Evolutionary conservation across 92 coral and sea anemone species (phyloP), one percentile per base, ranked within the genome.

Genomic region (Umimayanthus chanpuru): DNA sequence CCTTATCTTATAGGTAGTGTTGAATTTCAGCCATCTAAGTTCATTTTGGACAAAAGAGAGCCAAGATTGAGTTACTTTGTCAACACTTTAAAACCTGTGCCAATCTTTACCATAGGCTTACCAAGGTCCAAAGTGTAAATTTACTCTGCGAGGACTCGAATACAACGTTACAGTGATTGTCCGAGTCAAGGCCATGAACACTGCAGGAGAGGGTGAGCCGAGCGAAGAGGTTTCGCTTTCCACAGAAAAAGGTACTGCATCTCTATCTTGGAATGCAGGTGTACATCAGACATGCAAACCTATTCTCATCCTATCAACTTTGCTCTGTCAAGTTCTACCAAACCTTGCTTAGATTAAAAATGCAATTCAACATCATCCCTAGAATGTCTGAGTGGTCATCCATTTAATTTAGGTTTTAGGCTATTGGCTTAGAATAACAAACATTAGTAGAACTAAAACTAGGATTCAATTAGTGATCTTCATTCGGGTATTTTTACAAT

Each of bases 61-160:
- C 0, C 38, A 12, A 71, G 5, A 71, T 4, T 15, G 3, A 30
- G 40, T 1, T 14, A 28, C 3, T 14, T 2, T 6, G 40, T 73
- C 43, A 73, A 32, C 47, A 30, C 83, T 47, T 7, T 47, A 7
- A 47, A 61, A 8, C 23, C 53, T 49, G 83, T 49, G 66, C 65
- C 6, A 47, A 79, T 30, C 12, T 29, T 79, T 79, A 14, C n/a
- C 29, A 0, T 77, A 92, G 94, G 92, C 92, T 44, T 95, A 94
- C 38, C 98, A 95, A 83, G 98, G 98, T 68, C 98, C 98, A 43
- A 93, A 95, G 80, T 91, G 92, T 68, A 95, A 95, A 85, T 88
- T 89, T 89, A 95, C 98, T 5, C 87, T 95, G 39, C 91, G 91
- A 65, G 96, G 94, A 81, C 90, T 95, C 86, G 94, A 93, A 32